Evolutionary conservation across 2,797 vertebrate genomes (phyloP).

Genomic region (Acipenser oxyrinchus): DNA sequence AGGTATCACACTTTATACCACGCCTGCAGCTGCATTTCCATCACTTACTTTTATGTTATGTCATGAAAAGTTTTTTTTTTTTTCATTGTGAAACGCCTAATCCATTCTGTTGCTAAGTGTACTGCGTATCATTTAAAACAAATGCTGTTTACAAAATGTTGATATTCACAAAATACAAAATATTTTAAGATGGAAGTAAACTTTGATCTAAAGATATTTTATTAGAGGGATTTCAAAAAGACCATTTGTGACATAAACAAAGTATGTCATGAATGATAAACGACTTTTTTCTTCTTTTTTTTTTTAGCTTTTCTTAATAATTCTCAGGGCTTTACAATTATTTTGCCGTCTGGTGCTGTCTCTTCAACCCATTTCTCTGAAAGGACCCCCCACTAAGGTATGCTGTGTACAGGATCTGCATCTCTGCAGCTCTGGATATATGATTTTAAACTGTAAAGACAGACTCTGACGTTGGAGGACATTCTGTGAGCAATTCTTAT

Average conservation of each 20-base stretch:
- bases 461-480: too few relatives aligned
- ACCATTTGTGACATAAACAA: too few relatives aligned
- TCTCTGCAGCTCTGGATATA: not conserved
- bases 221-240: too few relatives aligned
- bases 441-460: not conserved
- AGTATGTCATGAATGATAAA: too few relatives aligned
- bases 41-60: not conserved
- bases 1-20: constrained; percentile 35
- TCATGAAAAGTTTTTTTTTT: not conserved
- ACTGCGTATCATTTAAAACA: too few relatives aligned
- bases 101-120: too few relatives aligned
- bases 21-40: not conserved
- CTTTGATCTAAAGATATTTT: too few relatives aligned
- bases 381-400: constrained; percentile 69
- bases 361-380: constrained; percentile 81
- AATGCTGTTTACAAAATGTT: too few relatives aligned
- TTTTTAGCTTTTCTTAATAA: constrained; percentile 79
- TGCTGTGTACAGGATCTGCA: not conserved
- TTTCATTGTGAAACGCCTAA: not conserved
- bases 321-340: constrained; percentile 78
- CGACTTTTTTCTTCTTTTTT: constrained; percentile 5
- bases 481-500: too few relatives aligned
- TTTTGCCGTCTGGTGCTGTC: constrained; percentile 84
- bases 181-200: too few relatives aligned
- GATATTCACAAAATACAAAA: too few relatives aligned